Conservation (phyloP, 2,113 vertebrate species). For the Centropristis striata region DNA sequence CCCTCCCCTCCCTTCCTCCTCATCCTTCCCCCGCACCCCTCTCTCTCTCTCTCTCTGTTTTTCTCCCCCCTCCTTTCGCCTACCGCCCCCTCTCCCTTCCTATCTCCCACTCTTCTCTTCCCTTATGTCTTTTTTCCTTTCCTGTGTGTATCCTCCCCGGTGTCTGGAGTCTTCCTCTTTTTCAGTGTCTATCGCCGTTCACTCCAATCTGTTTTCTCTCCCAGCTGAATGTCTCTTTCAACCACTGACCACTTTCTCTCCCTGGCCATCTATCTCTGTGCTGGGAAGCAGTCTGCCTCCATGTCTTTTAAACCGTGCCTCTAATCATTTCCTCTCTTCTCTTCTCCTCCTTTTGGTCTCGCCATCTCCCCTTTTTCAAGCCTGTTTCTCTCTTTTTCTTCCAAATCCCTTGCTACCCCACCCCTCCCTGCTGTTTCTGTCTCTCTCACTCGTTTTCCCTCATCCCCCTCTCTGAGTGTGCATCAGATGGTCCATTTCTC, state of each 20-base stretch:
- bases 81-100: conserved; percentile 53
- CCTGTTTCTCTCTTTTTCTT: conserved; percentile 46
- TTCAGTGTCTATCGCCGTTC: conserved; percentile 73
- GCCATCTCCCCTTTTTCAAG: conserved; percentile 54
- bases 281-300: conserved; percentile 55
- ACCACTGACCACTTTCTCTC: conserved; percentile 74
- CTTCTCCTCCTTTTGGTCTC: conserved; percentile 55
- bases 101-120: conserved; percentile 68
- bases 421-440: conserved; percentile 63
- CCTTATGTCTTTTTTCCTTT: conserved; percentile 77
- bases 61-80: conserved; percentile 42
- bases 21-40: conserved; percentile 52
- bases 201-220: conserved; percentile 78
- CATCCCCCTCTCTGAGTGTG: conserved; percentile 77
- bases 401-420: conserved; percentile 58
- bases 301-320: conserved; percentile 71
- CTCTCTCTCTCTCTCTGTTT: conserved; percentile 56
- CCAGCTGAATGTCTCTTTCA: conserved; percentile 82
- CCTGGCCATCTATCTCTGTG: conserved; percentile 57
- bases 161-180: conserved; percentile 80
- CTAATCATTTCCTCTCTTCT: conserved; percentile 73
- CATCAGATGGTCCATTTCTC: conserved; percentile 84
- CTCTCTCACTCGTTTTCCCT: conserved; percentile 53
- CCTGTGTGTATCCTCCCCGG: conserved; percentile 78
- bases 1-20: conserved; percentile 72